Percentiles rank a stretch among this genome's conserved stretches.
Conservation (phyloP, 2,888 invertebrate species). For the Artemia sp. region DNA sequence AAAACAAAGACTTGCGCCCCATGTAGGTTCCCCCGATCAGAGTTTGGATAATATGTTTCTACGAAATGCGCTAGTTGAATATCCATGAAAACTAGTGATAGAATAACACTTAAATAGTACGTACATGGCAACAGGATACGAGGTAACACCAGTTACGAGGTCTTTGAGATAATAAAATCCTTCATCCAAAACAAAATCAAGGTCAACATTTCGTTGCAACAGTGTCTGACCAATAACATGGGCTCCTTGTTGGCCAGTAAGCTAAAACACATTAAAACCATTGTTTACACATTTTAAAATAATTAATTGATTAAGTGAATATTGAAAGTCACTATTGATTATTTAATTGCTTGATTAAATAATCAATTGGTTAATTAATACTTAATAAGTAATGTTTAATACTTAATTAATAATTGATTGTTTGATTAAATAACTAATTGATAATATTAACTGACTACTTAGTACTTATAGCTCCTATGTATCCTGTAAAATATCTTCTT, state of each 20-base stretch:
- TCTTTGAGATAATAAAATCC: conserved; percentile 33
- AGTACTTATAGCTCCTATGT: no score
- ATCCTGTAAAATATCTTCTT: no score
- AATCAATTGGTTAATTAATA: no score
- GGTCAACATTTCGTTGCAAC: conserved; percentile 28
- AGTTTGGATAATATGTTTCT: neutral
- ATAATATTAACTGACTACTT: no score
- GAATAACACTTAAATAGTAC: conserved; percentile 16
- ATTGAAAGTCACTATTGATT: no score
- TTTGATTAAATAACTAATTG: no score
- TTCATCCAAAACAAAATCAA: conserved; percentile 38
- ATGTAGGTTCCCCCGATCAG: neutral
- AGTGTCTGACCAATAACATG: conserved; percentile 30
- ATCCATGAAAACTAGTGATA: neutral
- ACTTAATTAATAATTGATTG: no score
- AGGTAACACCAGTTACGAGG: conserved; percentile 31
- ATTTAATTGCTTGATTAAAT: no score
- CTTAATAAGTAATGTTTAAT: no score
- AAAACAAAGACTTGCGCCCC: no score
- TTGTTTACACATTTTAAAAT: no score
- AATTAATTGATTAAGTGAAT: no score
- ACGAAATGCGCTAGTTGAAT: neutral
- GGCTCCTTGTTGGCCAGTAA: conserved; percentile 33
- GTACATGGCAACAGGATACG: conserved; percentile 29
- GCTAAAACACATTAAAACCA: conserved; percentile 27